Percentiles rank a stretch among this genome's conserved stretches.
These are phyloP conservation scores for Indri indri DNA, from an alignment of 2,113 vertebrate genomes.

Conservation along the genomic window DNA sequence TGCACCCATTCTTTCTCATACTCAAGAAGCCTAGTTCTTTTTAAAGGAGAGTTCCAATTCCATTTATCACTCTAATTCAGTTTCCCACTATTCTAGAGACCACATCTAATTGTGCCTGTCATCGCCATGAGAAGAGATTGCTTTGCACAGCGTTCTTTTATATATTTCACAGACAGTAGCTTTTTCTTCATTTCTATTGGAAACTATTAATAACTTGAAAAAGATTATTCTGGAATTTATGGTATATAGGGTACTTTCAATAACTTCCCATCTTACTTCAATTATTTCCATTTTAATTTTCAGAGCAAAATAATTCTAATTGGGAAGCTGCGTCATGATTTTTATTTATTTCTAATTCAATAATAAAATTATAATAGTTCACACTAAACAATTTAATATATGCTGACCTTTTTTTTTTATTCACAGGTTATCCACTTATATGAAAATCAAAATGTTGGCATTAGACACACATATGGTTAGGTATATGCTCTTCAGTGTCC, in stretches of 20 bases:
- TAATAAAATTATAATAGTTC: not conserved
- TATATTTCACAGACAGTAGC: not conserved
- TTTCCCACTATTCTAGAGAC: not conserved
- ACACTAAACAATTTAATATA: slow-evolving; percentile 15
- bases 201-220: not conserved
- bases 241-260: not conserved
- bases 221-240: not conserved
- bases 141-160: not conserved
- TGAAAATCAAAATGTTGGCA: not conserved
- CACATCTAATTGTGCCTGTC: not conserved
- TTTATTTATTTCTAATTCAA: not conserved
- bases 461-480: not conserved
- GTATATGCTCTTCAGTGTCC: not conserved
- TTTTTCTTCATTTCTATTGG: not conserved
- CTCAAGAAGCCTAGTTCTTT: not conserved
- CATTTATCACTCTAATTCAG: not conserved
- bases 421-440: not conserved
- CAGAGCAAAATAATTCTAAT: not conserved
- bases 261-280: not conserved
- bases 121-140: not conserved
- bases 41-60: not conserved
- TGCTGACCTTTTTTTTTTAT: not conserved
- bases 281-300: not conserved
- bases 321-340: not conserved
- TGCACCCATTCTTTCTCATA: not conserved